A percentile compares a stretch with the other conserved stretches of the same genome.
Conservation (phyloP, 2,113 vertebrate species). For the Zosterops borbonicus region DNA sequence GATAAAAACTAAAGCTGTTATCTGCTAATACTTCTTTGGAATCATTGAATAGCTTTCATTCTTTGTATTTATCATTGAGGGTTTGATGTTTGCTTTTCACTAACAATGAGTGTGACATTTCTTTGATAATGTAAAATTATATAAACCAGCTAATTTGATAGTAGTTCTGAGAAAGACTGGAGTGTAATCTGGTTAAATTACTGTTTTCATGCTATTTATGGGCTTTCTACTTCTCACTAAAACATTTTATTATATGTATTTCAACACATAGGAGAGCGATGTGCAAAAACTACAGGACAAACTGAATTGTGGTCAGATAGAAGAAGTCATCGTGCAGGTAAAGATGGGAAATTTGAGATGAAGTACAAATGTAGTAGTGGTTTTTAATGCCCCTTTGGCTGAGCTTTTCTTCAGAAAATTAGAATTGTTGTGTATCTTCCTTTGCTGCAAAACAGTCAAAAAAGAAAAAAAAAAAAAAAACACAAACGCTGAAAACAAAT, state of each 20-base stretch:
- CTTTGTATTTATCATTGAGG: not conserved
- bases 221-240: not conserved
- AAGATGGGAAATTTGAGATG: not conserved
- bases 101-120: not conserved
- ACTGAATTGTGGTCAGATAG: conserved; percentile 88
- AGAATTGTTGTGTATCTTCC: not conserved
- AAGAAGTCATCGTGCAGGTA: conserved; percentile 96
- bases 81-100: not conserved
- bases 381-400: not conserved
- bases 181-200: not conserved
- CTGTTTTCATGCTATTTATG: not conserved
- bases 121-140: not conserved
- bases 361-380: not conserved
- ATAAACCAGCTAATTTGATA: not conserved
- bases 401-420: not conserved
- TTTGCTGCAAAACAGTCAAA: not conserved
- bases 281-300: conserved; percentile 84
- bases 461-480: not conserved
- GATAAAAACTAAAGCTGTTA: not conserved
- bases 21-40: not conserved
- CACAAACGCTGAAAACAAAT: not conserved
- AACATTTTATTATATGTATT: not conserved
- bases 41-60: not conserved
- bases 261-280: conserved; percentile 80
- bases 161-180: not conserved